A percentile compares a stretch with the other conserved stretches of the same genome.
Conservation (phyloP, 2,888 invertebrate genomes). For the Chromoteleia sp. region DNA sequence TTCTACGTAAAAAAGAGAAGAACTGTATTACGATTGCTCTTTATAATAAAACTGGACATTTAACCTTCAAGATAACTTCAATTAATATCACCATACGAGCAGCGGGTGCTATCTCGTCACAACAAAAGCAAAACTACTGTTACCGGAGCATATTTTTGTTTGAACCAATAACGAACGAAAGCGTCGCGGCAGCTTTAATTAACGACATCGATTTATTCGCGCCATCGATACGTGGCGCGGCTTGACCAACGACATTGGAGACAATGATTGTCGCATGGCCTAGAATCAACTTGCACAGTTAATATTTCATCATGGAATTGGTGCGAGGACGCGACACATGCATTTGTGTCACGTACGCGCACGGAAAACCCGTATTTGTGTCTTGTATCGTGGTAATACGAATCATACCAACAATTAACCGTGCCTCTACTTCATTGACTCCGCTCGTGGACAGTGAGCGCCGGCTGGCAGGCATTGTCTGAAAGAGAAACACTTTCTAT, state of each 20-base stretch:
- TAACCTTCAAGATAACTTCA: slow-evolving; percentile 37
- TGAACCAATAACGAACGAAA: slow-evolving; percentile 36
- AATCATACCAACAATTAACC: slow-evolving; percentile 81
- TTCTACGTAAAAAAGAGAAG: neutral
- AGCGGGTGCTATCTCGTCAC: neutral
- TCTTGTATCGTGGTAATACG: slow-evolving; percentile 70
- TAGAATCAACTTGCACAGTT: slow-evolving; percentile 44
- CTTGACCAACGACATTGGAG: slow-evolving; percentile 32
- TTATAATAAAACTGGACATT: slow-evolving; percentile 20
- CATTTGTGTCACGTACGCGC: slow-evolving; percentile 23
- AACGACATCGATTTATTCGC: slow-evolving; percentile 60
- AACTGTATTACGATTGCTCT: neutral
- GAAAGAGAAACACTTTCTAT: no score
- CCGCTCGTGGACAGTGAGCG: no score
- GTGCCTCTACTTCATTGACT: no score
- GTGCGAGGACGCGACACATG: slow-evolving; percentile 38
- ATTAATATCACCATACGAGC: slow-evolving; percentile 17
- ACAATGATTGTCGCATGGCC: slow-evolving; percentile 42
- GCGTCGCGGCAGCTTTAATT: slow-evolving; percentile 52
- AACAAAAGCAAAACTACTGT: slow-evolving; percentile 53
- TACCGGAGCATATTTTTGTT: slow-evolving; percentile 48
- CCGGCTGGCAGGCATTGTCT: no score
- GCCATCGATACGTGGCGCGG: slow-evolving; percentile 44
- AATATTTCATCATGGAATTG: slow-evolving; percentile 62
- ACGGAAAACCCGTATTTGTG: slow-evolving; percentile 52